Base-by-base conservation (phyloP, 1,140 invertebrate species). In the Ceratina calcarata region DNA sequence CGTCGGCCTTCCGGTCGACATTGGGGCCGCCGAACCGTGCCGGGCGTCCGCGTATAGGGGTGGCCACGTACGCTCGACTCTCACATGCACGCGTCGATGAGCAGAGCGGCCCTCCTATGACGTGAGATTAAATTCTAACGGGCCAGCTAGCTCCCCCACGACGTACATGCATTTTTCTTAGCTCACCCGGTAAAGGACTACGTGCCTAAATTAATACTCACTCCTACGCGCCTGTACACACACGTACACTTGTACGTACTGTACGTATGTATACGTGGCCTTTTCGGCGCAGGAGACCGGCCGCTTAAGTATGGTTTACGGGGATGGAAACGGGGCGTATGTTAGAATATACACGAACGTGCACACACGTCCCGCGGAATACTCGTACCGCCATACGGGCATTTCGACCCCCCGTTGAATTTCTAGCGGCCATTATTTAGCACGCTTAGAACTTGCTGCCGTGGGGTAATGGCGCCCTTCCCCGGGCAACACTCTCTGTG, bases 71-170 rank as follows among this genome's bases (percentile, higher is more conserved):
- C 80, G 68, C 78, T 62, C 76, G 3, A 16, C 55, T n/a, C 55
- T n/a, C 16, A 57, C 55, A n/a, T 3, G n/a, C 55, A 64, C 79
- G 68, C 80, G 64, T 69, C 72, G 81, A 79, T 81, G 70, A 80
- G 64, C 79, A 72, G 69, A 64, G 66, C 74, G 27, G 55, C 76
- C 69, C 87, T 78, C 69, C 83, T 87, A 86, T 78, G 86, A 87
- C 84, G 88, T 88, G 90, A 92, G 91, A 92, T 92, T 92, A 92
- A 92, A 92, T 91, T 92, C 91, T 90, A 90, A 91, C 89, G 87
- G 87, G 82, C 83, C 73, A 61, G 74, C 73, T 87, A 45, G 37
- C 37, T 45, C 37, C 55, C 55, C 76, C 87, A 79, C 75, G 80
- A 88, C 75, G 80, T 78, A 58, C 72, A 85, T 87, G 91, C 90